These are phyloP conservation scores for Heliconius ethilla DNA, from an alignment of 2,888 invertebrate genomes.

Conservation along the genomic window DNA sequence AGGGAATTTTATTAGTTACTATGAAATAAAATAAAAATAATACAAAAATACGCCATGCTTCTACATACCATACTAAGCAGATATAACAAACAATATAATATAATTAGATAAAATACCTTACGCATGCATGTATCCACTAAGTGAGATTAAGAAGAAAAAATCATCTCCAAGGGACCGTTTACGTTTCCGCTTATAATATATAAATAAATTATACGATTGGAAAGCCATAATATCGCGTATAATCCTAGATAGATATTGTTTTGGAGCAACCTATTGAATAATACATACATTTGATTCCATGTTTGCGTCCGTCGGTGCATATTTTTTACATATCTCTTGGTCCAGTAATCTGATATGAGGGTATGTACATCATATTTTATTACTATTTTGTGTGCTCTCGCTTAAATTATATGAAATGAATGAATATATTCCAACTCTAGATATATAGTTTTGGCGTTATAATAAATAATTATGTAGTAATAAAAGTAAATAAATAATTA, in stretches of 20 bases:
- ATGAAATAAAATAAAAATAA: no score
- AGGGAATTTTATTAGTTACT: no score
- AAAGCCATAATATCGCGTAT: slow-evolving; percentile 45
- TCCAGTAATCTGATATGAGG: slow-evolving; percentile 36
- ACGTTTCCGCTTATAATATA: slow-evolving; percentile 29
- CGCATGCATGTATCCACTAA: background rate
- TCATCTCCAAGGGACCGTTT: slow-evolving; percentile 6
- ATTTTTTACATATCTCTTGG: slow-evolving; percentile 68
- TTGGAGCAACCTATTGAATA: slow-evolving; percentile 69
- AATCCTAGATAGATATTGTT: slow-evolving; percentile 64
- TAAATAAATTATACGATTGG: slow-evolving; percentile 43
- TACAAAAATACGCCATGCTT: no score
- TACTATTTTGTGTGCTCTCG: slow-evolving; percentile 29
- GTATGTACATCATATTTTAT: slow-evolving; percentile 41
- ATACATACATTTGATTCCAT: slow-evolving; percentile 74
- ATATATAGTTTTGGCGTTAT: no score
- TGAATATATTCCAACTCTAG: background rate
- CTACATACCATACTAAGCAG: no score
- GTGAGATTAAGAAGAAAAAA: slow-evolving; percentile 5
- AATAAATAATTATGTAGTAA: no score
- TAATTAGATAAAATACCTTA: background rate
- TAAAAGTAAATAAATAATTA: no score
- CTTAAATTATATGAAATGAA: slow-evolving; percentile 27
- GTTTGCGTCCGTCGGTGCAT: slow-evolving; percentile 70
- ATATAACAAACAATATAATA: no score